phyloP scores from a whole-genome alignment of 2,888 invertebrate species.

The Rhagonycha lutea region DNA sequence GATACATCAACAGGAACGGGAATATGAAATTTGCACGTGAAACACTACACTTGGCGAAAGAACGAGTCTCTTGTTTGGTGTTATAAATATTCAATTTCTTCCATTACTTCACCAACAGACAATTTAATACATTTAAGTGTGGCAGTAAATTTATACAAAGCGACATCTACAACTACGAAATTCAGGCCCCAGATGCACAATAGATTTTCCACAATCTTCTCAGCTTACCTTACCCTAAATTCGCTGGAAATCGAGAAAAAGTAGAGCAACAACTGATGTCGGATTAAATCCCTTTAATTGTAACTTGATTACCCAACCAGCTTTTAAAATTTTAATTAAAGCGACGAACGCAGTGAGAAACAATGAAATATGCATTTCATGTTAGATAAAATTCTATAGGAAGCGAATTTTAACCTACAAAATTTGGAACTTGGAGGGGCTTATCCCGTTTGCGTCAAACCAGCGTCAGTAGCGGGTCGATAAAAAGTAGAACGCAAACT shows the following conservation, averaged over 20 bases:
- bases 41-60: neutral
- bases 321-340: neutral
- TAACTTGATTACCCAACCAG: neutral
- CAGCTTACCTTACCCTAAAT: neutral
- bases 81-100: neutral
- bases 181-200: neutral
- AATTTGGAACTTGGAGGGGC: conserved; percentile 8
- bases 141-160: neutral
- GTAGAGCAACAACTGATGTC: neutral
- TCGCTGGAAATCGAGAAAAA: neutral
- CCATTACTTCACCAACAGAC: neutral
- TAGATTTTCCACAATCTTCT: neutral
- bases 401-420: conserved; percentile 7
- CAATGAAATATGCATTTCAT: conserved; percentile 1
- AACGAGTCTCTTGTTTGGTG: neutral
- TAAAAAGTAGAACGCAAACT: conserved; percentile 14
- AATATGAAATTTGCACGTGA: neutral
- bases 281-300: neutral
- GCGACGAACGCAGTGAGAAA: neutral
- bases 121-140: neutral
- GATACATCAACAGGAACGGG: too few species aligned
- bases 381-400: conserved; percentile 7
- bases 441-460: conserved; percentile 18
- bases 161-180: neutral
- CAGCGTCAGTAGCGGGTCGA: conserved; percentile 17